Base-by-base conservation (phyloP, 2,888 invertebrate species). In the Melinopterus prodromus region DNA sequence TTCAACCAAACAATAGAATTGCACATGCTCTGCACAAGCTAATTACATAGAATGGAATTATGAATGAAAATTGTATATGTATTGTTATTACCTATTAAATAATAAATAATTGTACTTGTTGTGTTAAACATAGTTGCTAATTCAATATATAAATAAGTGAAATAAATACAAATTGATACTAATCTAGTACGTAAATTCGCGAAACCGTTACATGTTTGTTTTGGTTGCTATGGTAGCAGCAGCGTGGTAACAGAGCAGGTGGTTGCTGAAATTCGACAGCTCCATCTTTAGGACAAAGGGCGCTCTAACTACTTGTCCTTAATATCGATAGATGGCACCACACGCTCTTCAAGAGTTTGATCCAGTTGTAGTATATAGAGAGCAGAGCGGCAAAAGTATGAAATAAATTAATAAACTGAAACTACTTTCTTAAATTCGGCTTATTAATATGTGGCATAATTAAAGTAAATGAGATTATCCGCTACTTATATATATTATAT, bases 51-150 rank as follows among this genome's bases (percentile, higher is more conserved):
- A 26, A 26, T 26, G 3, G 3, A 26, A 26, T 26, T 26, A 26
- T 26, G 26, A 26, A 26, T 26, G 26, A 26, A 53, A 53, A 53
- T 53, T 53, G 12, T 53, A 53, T 53, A 53, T 9, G 12, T 53
- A 53, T 9, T 2, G 12, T 53, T 9, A 6, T 74, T 74, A 74
- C 74, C 74, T 14, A 74, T 26, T 12, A 36, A n/a, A 35, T 26
- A 74, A 74, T 74, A 74, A 74, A 74, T 74, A n/a, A 74, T 74
- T n/a, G 74, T 74, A n/a, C 36, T 74, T 26, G 74, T 74, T 12
- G 35, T 36, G 37, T 74, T 74, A 74, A 74, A 74, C 74, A 74
- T 74, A n/a, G 35, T 74, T 12, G 35, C 37, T 36, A 35, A 74
- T 26, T 36, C 6, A 74, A 36, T 14, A 35, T 26, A 74, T 36